Base-by-base conservation (phyloP, 2,888 invertebrate species). In the Diplolepis rosae region DNA sequence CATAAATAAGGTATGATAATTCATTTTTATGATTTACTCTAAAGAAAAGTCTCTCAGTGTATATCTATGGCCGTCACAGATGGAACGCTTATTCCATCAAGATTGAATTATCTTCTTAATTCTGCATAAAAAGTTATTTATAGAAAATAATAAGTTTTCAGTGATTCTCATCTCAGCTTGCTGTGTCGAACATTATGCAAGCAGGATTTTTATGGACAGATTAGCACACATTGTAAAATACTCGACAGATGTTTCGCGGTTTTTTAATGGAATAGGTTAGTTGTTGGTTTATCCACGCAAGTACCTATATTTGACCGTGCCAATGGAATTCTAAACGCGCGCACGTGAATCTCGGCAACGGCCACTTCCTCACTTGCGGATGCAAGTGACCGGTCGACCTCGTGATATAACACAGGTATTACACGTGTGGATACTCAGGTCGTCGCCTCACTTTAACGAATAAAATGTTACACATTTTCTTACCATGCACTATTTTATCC, bases 301-400 rank as follows among this genome's bases (percentile, higher is more conserved):
- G 50, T 66, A 45, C 15, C 35, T 56, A 56, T 56, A 56, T 56
- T 56, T 22, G 56, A 56, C 48, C 35, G 35, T 39, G 35, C 56
- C 56, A 54, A 22, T 35, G 56, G 56, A 61, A 61, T 61, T 61
- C 56, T 61, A 61, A 61, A 35, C 32, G 13, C 35, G 56, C 39
- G 56, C 56, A 35, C 56, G 39, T 61, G 56, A 13, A 61, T 35
- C 56, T 35, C 35, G n/a, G 48, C 24, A 50, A 50, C 18, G 48
- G 24, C 48, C 50, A 67, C 69, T 75, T 70, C 69, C 72, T 69
- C 70, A 72, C 70, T 72, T 65, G 39, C 61, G 69, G 70, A 70
- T 69, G 70, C 51, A 65, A 68, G 66, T 72, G 69, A 72, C 74
- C 66, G 72, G 32, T 68, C 66, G 72, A 72, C 74, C 74, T 48